Conservation (phyloP, 2,888 invertebrate species). For the Drosophila pegasa region DNA sequence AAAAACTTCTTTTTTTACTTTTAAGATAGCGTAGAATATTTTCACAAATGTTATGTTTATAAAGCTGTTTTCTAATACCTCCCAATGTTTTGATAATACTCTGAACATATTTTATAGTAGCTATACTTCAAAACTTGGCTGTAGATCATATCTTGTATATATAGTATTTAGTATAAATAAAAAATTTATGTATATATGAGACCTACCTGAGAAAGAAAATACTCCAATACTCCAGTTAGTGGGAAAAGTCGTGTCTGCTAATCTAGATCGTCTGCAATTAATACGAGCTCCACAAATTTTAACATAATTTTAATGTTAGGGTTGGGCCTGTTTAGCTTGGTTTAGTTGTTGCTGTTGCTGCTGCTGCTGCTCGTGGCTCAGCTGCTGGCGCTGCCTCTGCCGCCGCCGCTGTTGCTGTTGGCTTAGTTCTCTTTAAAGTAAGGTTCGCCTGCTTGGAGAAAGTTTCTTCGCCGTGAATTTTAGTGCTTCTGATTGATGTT, state of each 20-base stretch:
- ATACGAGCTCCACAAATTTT: constrained; percentile 4
- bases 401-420: not conserved
- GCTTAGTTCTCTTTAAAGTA: constrained; percentile 61
- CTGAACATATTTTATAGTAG: too few relatives aligned
- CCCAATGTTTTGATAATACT: too few relatives aligned
- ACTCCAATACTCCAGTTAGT: not conserved
- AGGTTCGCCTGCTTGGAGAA: constrained; percentile 62
- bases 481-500: constrained; percentile 51
- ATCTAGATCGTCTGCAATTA: constrained; percentile 8
- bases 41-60: too few relatives aligned
- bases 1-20: too few relatives aligned
- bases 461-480: constrained; percentile 67
- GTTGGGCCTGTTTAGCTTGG: constrained; percentile 18
- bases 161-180: not conserved
- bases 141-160: not conserved
- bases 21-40: too few relatives aligned
- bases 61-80: too few relatives aligned
- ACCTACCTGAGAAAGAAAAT: not conserved
- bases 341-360: constrained; percentile 19
- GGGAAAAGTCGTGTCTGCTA: not conserved
- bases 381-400: not conserved
- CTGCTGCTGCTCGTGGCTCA: constrained; percentile 1
- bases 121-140: too few relatives aligned
- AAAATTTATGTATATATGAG: not conserved
- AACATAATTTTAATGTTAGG: constrained; percentile 7